Conservation (phyloP, 2,888 invertebrate species). For the Drosophila yooni region DNA sequence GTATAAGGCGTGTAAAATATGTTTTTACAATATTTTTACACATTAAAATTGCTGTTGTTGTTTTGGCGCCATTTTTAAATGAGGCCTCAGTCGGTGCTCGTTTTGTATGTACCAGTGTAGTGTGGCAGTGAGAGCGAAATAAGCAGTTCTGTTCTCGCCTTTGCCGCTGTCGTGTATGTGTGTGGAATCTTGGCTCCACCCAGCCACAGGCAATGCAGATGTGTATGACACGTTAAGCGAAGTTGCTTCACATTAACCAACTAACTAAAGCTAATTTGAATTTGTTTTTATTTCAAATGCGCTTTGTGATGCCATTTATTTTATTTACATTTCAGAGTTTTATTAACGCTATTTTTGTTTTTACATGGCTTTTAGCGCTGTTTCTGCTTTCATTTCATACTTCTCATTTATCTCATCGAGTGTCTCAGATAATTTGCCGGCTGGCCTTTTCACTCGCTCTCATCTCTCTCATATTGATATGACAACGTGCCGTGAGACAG, state of each 20-base stretch:
- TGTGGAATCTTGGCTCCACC: constrained; percentile 17
- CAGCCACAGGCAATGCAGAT: constrained; percentile 12
- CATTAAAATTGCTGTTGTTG: constrained; percentile 11
- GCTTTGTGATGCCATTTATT: constrained; percentile 46
- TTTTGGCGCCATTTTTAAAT: constrained; percentile 74
- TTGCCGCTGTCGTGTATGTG: constrained; percentile 12
- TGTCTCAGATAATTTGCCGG: constrained; percentile 57
- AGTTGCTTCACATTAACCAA: constrained; percentile 11
- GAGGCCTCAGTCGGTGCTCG: constrained; percentile 32
- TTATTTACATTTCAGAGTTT: constrained; percentile 40
- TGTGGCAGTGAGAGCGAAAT: constrained; percentile 47
- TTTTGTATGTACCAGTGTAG: constrained; percentile 45
- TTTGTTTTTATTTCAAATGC: constrained; percentile 47
- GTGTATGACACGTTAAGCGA: constrained; percentile 27
- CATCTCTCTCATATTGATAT: constrained; percentile 35
- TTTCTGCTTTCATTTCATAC: constrained; percentile 49
- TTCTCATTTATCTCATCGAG: constrained; percentile 47
- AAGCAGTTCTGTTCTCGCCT: constrained; percentile 15
- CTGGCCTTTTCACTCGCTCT: constrained; percentile 30
- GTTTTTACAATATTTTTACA: not conserved
- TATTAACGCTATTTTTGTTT: constrained; percentile 70
- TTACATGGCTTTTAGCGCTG: constrained; percentile 68
- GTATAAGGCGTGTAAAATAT: constrained; percentile 2
- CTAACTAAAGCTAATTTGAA: constrained; percentile 38
- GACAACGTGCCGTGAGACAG: constrained; percentile 40